These are phyloP conservation scores for Malurus leucopterus DNA, from an alignment of 2,797 vertebrate genomes.

Conservation along the genomic window DNA sequence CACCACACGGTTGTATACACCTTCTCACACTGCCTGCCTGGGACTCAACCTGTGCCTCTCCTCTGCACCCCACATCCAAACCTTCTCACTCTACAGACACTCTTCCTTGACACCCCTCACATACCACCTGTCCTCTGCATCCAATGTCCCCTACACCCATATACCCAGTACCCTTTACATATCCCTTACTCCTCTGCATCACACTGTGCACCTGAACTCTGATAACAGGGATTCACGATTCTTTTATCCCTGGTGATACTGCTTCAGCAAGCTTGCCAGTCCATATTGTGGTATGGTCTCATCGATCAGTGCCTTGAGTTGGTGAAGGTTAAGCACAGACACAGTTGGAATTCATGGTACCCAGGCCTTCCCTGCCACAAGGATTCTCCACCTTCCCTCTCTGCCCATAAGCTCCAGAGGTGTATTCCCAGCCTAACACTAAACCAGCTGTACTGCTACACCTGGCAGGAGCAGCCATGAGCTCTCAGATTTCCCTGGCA, in stretches of 20 bases:
- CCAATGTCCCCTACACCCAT: too few relatives aligned
- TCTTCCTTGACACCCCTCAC: too few relatives aligned
- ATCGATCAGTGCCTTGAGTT: fast-evolving
- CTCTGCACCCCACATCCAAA: not conserved
- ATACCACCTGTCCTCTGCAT: too few relatives aligned
- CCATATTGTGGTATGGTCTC: not conserved
- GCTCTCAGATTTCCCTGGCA: not conserved
- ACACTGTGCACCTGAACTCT: not conserved
- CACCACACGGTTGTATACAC: not conserved
- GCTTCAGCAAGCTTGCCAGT: not conserved
- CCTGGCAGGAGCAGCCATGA: not conserved
- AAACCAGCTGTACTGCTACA: not conserved
- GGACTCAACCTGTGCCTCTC: not conserved
- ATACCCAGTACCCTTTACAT: not conserved
- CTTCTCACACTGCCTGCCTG: not conserved
- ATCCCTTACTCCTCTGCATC: not conserved
- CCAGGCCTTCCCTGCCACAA: not conserved
- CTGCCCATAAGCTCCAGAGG: not conserved
- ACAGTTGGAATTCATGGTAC: fast-evolving
- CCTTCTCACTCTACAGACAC: not conserved
- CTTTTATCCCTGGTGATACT: not conserved
- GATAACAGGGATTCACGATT: not conserved
- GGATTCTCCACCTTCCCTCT: not conserved
- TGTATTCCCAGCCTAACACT: not conserved
- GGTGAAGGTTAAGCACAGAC: not conserved